Evolutionary conservation across 2,888 invertebrate species (phyloP), one percentile per base, ranked within the genome.

Genomic region (Hipparchia semele): DNA sequence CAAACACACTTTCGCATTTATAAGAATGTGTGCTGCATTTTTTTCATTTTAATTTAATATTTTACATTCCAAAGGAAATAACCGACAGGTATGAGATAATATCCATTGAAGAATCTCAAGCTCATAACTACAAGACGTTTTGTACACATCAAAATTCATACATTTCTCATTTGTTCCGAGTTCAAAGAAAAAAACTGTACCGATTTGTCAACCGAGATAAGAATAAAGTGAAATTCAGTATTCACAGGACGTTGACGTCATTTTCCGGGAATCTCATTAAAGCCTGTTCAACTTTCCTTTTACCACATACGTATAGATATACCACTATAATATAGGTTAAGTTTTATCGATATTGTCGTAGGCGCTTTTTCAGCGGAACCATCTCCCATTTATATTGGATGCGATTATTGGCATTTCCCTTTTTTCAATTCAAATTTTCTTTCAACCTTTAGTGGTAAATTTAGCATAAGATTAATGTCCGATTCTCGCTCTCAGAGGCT

Each of bases 311-410:
- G 10, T 66, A 72, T 33, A 23, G 8, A 3, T 1, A 9, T 59
- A 46, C 2, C 12, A 45, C 7, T 62, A 62, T 51, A 10, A 39
- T 2, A 46, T 46, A 62, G 46, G 46, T 68, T 39, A 59, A 45
- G 33, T 65, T 67, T 75, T 69, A 64, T 71, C 66, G 73, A 77
- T 82, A 80, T 81, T 79, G 75, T 73, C 78, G 73, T 79, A 77
- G 75, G 73, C 79, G 76, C 78, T 80, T 80, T 82, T 82, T 81
- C 80, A 70, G 78, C 82, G 77, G 78, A 77, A 79, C 73, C 78
- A 77, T 72, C 79, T 78, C 84, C 84, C 85, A 87, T 87, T 89
- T 88, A 87, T 87, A 85, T 86, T 86, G 86, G 79, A 87, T 87
- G 85, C 81, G 85, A 84, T 87, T 84, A 85, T 81, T 80, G 81